These are phyloP conservation scores for Colletes latitarsis DNA, from an alignment of 1,140 invertebrate species.

Conservation along the genomic window DNA sequence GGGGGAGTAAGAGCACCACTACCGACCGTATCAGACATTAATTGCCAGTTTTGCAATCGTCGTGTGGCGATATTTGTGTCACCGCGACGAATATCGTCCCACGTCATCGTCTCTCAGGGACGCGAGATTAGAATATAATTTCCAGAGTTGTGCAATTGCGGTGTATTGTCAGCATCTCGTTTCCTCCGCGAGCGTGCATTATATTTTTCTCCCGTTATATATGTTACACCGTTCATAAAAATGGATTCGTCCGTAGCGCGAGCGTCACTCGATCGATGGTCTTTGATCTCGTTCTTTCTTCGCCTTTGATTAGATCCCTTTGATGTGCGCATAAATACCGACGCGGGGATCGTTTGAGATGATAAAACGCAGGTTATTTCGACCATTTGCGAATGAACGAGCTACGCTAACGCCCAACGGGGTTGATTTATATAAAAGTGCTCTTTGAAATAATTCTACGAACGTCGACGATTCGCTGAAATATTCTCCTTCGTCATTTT, in stretches of 20 bases:
- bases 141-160: neutral
- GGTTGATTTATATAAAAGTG: neutral
- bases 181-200: neutral
- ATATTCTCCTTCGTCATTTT: no score
- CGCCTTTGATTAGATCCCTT: constrained; percentile 47
- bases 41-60: constrained; percentile 14
- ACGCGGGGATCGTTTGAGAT: constrained; percentile 23
- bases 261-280: constrained; percentile 4
- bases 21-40: neutral
- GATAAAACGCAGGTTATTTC: constrained; percentile 31
- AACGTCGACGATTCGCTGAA: neutral
- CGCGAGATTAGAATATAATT: constrained; percentile 10
- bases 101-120: constrained; percentile 5
- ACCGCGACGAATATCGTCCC: constrained; percentile 14
- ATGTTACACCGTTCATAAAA: constrained; percentile 5
- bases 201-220: no score
- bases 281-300: constrained; percentile 43
- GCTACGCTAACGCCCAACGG: neutral
- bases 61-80: constrained; percentile 12
- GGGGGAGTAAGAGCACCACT: neutral
- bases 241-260: constrained; percentile 12
- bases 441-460: neutral
- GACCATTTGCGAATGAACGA: neutral
- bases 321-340: constrained; percentile 29
- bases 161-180: neutral